Evolutionary conservation across 1,140 invertebrate genomes (phyloP).

Genomic region (Apis dorsata): DNA sequence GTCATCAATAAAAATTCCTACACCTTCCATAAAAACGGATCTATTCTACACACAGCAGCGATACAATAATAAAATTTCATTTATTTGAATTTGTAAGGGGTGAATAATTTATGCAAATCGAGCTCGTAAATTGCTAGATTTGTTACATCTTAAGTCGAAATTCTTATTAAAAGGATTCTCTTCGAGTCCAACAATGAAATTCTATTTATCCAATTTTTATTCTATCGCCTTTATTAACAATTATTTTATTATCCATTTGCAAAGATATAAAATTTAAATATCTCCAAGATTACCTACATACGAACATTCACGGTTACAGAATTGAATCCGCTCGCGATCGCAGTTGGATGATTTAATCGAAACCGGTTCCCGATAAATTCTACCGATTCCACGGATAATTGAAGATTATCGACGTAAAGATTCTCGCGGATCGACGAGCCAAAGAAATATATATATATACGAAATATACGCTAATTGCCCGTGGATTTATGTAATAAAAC

Average conservation of each 20-base stretch:
- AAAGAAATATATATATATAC: not conserved
- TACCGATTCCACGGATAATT: not conserved
- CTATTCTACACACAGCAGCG: too few relatives aligned
- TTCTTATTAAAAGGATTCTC: too few relatives aligned
- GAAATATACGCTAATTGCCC: constrained; percentile 8
- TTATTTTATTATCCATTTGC: too few relatives aligned
- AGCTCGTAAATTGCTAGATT: too few relatives aligned
- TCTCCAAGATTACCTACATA: not conserved
- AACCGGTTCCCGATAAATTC: not conserved
- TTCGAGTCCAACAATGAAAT: too few relatives aligned
- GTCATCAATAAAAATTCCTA: not conserved
- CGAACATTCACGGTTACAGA: not conserved
- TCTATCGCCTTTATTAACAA: too few relatives aligned
- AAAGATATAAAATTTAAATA: not conserved
- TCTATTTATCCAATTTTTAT: too few relatives aligned
- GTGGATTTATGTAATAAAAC: not conserved
- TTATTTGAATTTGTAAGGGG: too few relatives aligned
- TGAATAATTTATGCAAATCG: too few relatives aligned
- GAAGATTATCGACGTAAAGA: not conserved
- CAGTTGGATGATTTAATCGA: not conserved
- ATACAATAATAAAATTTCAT: too few relatives aligned
- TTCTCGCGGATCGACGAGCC: not conserved
- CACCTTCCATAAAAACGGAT: too few relatives aligned
- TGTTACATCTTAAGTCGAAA: too few relatives aligned
- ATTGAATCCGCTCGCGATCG: not conserved